phyloP scores from a whole-genome alignment of 2,113 vertebrate genomes.

The Formicarius rufipectus region DNA sequence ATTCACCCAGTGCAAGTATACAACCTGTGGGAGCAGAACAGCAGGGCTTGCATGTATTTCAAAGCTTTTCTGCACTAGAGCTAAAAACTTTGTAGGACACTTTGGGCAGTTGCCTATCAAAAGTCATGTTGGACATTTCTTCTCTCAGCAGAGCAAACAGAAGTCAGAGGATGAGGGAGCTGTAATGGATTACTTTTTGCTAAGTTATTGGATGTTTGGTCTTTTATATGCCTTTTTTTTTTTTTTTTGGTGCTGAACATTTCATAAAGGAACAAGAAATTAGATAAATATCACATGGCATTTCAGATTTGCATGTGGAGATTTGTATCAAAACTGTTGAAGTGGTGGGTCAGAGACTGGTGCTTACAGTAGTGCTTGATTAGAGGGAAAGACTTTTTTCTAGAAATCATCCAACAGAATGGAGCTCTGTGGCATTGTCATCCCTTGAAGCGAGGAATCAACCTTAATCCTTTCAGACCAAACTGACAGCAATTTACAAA shows the following conservation, averaged over 20 bases:
- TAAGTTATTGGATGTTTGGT: not conserved
- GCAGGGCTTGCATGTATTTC: not conserved
- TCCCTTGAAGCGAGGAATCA: slow-evolving; percentile 26
- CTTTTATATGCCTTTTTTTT: not conserved
- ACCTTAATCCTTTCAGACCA: slow-evolving; percentile 38
- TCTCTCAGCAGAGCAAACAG: not conserved
- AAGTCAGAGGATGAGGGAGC: not conserved
- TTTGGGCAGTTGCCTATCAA: not conserved
- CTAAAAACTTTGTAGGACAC: not conserved
- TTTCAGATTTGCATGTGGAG: not conserved
- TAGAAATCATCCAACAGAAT: slow-evolving; percentile 32
- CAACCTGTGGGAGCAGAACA: not conserved
- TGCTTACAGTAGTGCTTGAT: slow-evolving; percentile 34
- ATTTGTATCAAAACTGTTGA: not conserved
- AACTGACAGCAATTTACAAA: slow-evolving; percentile 30
- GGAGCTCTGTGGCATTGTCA: not conserved
- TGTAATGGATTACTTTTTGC: not conserved
- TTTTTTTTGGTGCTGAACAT: not conserved
- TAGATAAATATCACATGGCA: not conserved
- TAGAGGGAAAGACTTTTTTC: slow-evolving; percentile 20
- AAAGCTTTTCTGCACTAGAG: not conserved
- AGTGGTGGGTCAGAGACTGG: slow-evolving; percentile 18
- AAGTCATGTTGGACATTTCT: not conserved
- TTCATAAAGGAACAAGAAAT: slow-evolving; percentile 16
- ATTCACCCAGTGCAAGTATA: not conserved